A percentile compares a stretch with the other conserved stretches of the same genome.
These are phyloP conservation scores for Meloidogyne chitwoodi DNA, from an alignment of 1,140 invertebrate species.

Conservation along the genomic window DNA sequence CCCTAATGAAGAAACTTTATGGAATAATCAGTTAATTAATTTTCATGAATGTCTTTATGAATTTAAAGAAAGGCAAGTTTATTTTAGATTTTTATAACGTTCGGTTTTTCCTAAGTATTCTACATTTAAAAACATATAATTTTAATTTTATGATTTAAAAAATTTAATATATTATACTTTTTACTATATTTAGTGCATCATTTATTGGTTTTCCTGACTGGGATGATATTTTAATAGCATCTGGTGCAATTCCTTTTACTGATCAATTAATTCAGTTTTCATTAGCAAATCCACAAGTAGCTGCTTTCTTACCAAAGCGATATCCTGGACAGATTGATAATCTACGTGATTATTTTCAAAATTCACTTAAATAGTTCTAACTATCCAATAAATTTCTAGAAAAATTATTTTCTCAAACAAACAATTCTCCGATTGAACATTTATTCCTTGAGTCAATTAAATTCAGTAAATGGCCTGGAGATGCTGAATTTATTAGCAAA, in stretches of 20 bases:
- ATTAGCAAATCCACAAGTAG: neutral
- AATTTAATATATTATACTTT: neutral
- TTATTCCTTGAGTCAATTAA: neutral
- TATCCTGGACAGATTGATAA: conserved; percentile 11
- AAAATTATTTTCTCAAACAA: neutral
- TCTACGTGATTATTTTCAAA: neutral
- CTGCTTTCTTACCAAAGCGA: conserved; percentile 1
- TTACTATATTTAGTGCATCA: neutral
- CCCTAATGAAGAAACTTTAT: conserved; percentile 28
- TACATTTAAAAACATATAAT: neutral
- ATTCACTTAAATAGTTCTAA: too few relatives aligned
- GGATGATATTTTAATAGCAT: conserved; percentile 29
- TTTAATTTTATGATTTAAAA: neutral
- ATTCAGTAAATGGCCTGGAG: conserved; percentile 11
- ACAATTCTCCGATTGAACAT: neutral
- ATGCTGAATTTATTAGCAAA: conserved; percentile 16
- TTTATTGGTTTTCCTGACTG: conserved; percentile 39
- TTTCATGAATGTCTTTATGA: conserved; percentile 36
- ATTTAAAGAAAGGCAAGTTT: conserved; percentile 23
- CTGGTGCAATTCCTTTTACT: neutral
- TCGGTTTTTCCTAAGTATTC: too few relatives aligned
- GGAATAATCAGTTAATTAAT: conserved; percentile 35
- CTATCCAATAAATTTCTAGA: neutral
- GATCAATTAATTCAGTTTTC: neutral
- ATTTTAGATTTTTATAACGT: too few relatives aligned